A percentile compares a stretch with the other conserved stretches of the same genome.
These are phyloP conservation scores for Thamnophis sirtalis DNA, from an alignment of 2,113 vertebrate genomes.

Conservation along the genomic window DNA sequence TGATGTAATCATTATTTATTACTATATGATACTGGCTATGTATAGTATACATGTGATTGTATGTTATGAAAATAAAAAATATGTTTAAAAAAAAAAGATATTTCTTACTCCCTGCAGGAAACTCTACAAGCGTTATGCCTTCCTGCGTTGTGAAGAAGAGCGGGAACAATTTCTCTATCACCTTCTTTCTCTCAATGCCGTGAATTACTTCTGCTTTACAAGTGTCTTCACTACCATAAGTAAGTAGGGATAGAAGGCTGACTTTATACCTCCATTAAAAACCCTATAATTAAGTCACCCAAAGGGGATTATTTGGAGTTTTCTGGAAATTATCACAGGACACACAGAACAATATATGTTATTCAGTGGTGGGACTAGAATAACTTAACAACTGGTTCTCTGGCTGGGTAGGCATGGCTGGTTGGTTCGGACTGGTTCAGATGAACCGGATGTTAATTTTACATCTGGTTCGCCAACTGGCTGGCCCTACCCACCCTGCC, in stretches of 20 bases:
- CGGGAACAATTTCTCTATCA: constrained; percentile 96
- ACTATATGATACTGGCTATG: no score
- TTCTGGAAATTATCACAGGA: constrained; percentile 5
- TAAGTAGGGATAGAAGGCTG: constrained; percentile 62
- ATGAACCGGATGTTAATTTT: no score
- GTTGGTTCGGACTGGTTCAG: no score
- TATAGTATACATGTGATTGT: no score
- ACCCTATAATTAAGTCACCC: neutral
- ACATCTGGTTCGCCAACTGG: no score
- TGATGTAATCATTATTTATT: no score
- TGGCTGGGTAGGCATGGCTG: no score
- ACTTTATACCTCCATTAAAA: neutral
- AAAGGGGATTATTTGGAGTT: neutral
- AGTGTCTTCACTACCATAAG: constrained; percentile 91
- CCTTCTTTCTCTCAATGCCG: constrained; percentile 92
- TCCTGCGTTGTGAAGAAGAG: constrained; percentile 94
- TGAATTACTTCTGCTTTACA: constrained; percentile 98
- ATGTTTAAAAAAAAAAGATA: no score
- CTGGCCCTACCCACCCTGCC: no score
- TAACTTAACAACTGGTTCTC: no score
- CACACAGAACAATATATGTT: neutral
- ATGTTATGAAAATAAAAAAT: no score
- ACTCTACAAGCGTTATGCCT: constrained; percentile 93
- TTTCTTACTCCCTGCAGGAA: constrained; percentile 73
- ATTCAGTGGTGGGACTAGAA: no score